Conservation (phyloP, 2,113 vertebrate genomes). For the Mustelus asterias region DNA sequence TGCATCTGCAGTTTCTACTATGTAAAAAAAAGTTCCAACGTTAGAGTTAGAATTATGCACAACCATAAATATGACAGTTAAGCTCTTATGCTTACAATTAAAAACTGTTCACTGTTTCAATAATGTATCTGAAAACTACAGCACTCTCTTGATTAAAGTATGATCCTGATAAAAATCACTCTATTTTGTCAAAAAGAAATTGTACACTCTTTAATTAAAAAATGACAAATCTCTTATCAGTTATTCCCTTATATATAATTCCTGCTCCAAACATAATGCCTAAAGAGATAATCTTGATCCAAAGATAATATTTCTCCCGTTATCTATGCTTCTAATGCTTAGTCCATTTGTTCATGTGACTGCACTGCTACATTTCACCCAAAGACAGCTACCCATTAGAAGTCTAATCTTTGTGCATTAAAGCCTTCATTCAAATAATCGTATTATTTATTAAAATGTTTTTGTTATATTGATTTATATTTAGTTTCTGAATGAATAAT, state of each 20-base stretch:
- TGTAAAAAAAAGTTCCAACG: neutral
- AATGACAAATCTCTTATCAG: constrained; percentile 1
- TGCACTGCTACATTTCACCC: neutral
- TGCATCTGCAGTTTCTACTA: neutral
- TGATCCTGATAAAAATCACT: neutral
- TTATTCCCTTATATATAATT: neutral
- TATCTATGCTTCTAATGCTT: neutral
- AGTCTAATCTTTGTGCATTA: neutral
- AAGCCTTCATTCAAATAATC: neutral
- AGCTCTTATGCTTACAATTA: neutral
- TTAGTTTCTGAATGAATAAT: neutral
- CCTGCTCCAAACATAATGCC: neutral
- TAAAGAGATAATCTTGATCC: neutral
- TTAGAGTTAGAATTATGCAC: neutral
- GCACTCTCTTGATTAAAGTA: neutral
- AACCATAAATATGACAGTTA: neutral
- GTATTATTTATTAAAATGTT: neutral
- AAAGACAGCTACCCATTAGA: neutral
- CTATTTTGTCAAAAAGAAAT: neutral
- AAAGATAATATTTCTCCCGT: neutral
- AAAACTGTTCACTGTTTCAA: neutral
- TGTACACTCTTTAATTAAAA: neutral
- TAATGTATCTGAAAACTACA: neutral
- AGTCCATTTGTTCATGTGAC: neutral
- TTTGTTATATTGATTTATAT: constrained; percentile 5